Percentiles rank a stretch among this genome's conserved stretches.
Conservation (phyloP, 2,888 invertebrate species). For the Bombylius major region DNA sequence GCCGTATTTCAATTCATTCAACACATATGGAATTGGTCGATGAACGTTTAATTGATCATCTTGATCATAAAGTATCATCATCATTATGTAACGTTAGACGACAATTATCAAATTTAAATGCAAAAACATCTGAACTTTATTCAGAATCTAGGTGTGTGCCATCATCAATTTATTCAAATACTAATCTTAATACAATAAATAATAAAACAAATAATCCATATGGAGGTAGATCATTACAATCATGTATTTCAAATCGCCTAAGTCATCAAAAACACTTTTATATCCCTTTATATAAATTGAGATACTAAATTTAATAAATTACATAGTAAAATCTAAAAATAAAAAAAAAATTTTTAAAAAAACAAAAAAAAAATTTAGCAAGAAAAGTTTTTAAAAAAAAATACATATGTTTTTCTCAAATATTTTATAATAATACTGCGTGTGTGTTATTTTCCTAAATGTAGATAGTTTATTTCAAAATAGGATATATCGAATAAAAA, state of each 20-base stretch:
- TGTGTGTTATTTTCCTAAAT: no score
- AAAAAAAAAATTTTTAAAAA: no score
- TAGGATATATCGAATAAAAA: no score
- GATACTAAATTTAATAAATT: background rate
- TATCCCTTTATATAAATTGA: background rate
- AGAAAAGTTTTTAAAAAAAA: no score
- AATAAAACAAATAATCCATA: background rate
- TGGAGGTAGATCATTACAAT: background rate
- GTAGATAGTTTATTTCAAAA: no score
- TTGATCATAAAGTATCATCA: conserved; percentile 34
- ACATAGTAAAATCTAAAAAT: no score
- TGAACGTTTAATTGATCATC: conserved; percentile 33
- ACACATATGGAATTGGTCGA: conserved; percentile 33
- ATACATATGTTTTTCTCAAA: no score
- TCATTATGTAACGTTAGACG: conserved; percentile 34
- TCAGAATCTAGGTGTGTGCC: conserved; percentile 36
- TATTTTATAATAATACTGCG: no score
- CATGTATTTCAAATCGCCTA: background rate
- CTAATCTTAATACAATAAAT: background rate
- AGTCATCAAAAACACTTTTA: background rate
- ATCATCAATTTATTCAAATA: conserved; percentile 3
- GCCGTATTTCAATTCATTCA: conserved; percentile 24
- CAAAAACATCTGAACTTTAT: conserved; percentile 33
- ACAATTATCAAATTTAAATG: conserved; percentile 31
- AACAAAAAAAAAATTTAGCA: no score